phyloP scores from a whole-genome alignment of 2,113 vertebrate genomes.

The Dicentrarchus labrax region DNA sequence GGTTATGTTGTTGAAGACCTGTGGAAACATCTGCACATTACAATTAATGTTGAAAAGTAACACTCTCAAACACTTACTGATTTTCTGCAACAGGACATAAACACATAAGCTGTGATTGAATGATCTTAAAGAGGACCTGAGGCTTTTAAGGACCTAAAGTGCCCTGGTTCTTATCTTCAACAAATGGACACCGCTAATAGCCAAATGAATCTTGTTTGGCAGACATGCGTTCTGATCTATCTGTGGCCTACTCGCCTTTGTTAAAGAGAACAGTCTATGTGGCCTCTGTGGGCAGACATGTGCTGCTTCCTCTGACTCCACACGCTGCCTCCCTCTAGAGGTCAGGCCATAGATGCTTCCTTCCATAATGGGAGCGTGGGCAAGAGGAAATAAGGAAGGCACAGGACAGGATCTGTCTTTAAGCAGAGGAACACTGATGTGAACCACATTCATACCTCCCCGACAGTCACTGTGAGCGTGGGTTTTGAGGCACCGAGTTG shows the following conservation, averaged over 20 bases:
- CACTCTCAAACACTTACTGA: background rate
- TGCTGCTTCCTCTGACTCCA: constrained; percentile 36
- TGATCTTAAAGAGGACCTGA: constrained; percentile 16
- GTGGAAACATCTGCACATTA: constrained; percentile 32
- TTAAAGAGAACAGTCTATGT: background rate
- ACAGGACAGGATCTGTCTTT: constrained; percentile 57
- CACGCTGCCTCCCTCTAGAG: constrained; percentile 62
- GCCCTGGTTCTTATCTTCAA: background rate
- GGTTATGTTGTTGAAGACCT: constrained; percentile 11
- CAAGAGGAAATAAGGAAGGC: constrained; percentile 47
- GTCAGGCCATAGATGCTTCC: constrained; percentile 55
- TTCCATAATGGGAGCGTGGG: constrained; percentile 52
- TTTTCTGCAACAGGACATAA: constrained; percentile 22
- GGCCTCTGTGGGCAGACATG: constrained; percentile 41
- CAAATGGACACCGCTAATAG: constrained; percentile 10
- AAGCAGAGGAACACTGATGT: constrained; percentile 27
- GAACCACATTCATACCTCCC: constrained; percentile 26
- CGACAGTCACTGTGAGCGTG: constrained; percentile 34
- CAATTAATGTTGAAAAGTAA: constrained; percentile 27
- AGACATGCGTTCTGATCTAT: constrained; percentile 3
- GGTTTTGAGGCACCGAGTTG: constrained; percentile 26
- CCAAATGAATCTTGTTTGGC: constrained; percentile 11
- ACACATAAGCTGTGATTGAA: constrained; percentile 20
- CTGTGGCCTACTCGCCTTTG: constrained; percentile 1
- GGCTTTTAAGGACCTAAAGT: constrained; percentile 7